Evolutionary conservation across 2,113 vertebrate genomes (phyloP).

Genomic region (Hepsetus odoe): DNA sequence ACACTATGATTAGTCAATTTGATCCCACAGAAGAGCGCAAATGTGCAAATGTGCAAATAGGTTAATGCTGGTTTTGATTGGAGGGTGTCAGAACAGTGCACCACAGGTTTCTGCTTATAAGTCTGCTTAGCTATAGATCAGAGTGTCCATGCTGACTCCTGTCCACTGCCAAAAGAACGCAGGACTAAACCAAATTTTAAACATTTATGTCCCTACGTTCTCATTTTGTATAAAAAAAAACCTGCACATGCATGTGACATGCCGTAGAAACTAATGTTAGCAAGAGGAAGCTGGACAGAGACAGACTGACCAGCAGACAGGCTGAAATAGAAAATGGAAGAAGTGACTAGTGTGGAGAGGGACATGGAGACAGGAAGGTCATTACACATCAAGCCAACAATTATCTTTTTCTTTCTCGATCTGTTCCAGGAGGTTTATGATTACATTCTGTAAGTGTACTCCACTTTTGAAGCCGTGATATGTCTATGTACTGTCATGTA

Average conservation of each 20-base stretch:
- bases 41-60: no score
- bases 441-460: constrained; percentile 22
- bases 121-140: no score
- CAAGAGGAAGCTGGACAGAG: not conserved
- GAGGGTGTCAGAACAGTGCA: no score
- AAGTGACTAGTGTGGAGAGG: not conserved
- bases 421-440: constrained; percentile 16
- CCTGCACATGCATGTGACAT: not conserved
- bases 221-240: not conserved
- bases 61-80: no score
- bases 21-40: no score
- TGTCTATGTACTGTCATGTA: constrained; percentile 41
- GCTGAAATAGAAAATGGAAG: constrained; percentile 3
- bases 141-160: no score
- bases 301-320: not conserved
- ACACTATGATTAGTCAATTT: no score
- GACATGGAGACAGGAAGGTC: not conserved
- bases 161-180: no score
- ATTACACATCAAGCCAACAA: constrained; percentile 1
- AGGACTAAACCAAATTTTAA: no score
- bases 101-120: no score
- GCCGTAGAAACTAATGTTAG: not conserved
- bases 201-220: not conserved
- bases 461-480: constrained; percentile 39
- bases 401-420: constrained; percentile 18